Evolutionary conservation across 2,797 vertebrate species (phyloP).

Genomic region (Oceanodroma leucorhoa): DNA sequence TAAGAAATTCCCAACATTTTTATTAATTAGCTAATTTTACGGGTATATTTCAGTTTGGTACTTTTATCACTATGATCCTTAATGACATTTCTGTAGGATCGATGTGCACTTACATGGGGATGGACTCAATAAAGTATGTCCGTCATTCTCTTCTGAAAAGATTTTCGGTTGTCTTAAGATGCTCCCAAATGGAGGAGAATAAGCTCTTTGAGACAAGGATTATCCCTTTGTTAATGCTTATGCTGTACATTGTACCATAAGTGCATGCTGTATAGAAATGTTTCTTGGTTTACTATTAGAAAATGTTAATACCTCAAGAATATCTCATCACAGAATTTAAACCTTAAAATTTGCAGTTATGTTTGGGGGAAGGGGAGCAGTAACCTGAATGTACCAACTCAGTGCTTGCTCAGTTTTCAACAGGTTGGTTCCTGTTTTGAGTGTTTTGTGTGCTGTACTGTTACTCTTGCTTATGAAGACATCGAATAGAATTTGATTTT

Average conservation of each 20-base stretch:
- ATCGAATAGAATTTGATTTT: neutral
- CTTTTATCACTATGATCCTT: neutral
- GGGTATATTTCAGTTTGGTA: neutral
- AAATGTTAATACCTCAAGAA: neutral
- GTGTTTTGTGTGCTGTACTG: neutral
- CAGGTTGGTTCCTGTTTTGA: neutral
- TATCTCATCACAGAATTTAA: neutral
- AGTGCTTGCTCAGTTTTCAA: neutral
- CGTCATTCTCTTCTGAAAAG: neutral
- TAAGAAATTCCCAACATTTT: neutral
- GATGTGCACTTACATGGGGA: neutral
- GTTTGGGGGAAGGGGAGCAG: neutral
- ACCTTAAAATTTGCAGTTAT: neutral
- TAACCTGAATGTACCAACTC: neutral
- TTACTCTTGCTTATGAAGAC: neutral
- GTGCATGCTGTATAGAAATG: neutral
- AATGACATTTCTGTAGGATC: neutral
- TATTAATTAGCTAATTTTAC: neutral
- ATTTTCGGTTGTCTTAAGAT: neutral
- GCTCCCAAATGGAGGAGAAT: neutral
- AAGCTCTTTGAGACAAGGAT: neutral
- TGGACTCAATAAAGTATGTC: neutral
- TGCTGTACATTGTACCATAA: accelerated
- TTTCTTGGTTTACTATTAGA: neutral
- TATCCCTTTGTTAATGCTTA: neutral